Base-by-base conservation (phyloP, 1,140 invertebrate genomes). In the Ruditapes philippinarum region DNA sequence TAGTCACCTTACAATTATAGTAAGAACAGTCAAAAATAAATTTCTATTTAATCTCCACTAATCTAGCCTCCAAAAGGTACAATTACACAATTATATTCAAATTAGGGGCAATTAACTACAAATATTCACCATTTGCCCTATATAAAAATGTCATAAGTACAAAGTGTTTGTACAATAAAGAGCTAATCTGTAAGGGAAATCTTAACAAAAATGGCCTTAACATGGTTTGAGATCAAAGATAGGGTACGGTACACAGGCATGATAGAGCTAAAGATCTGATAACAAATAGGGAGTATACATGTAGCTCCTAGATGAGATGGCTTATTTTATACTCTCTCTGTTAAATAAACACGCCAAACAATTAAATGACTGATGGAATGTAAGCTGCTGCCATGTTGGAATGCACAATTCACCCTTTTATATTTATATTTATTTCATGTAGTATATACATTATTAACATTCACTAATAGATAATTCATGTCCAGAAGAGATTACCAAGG, bases 81-180 rank as follows among this genome's bases (percentile, higher is more conserved):
- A 65, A 33, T 65, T 65, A 31, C 3, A 31, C n/a, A 33, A 65
- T 65, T 36, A 38, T 70, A 33, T 38, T 31, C 65, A 70, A 31
- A 70, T 38, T 70, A 38, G 5, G 38, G 38, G 65, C 65, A 70
- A 70, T 70, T 70, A 38, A 2, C 65, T 36, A 28, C 36, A 70
- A 70, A 38, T 70, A 70, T 70, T 28, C 65, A 36, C 25, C 65
- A 17, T 17, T 70, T 7, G 33, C 65, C 65, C 33, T 38, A 65
- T 65, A 38, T 70, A 38, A 70, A 70, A 70, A 70, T 70, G 65
- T 70, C 65, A 38, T 40, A 70, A 70, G 65, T 38, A 70, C 65
- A 70, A 38, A 70, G 33, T 70, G 65, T 70, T 70, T 70, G 65
- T 28, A 70, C 38, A 70, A 33, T 40, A 36, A 38, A 12, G 65